Base-by-base conservation (phyloP, 2,888 invertebrate species). In the Sipha maydis region DNA sequence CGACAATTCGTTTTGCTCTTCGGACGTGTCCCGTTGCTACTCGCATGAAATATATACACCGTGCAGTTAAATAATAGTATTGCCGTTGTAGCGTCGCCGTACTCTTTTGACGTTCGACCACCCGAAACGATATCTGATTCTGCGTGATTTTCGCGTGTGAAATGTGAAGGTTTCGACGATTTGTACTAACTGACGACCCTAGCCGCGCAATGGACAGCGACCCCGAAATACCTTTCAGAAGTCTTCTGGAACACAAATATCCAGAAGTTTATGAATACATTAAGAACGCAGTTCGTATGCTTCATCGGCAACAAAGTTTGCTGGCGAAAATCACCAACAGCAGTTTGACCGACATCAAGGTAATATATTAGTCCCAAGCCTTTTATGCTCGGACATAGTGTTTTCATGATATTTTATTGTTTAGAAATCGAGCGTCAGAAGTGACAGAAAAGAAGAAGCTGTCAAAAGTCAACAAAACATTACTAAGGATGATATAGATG, bases 221-320 rank as follows among this genome's bases (percentile, higher is more conserved):
- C 38, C 25, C 61, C 41, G 86, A 88, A 48, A 34, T 88, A 14
- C 88, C 88, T 21, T 88, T 88, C 25, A 88, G 41, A n/a, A 75
- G 75, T 31, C 31, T 88, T 7, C 88, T 88, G 1, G 80, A 88
- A 48, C 54, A 75, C 17, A 17, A 82, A 31, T 67, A 82, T 61
- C 88, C 88, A 1, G 88, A 88, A 88, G 48, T 88, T 0, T 88
- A 75, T 4, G 75, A 88, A 5, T 88, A 82, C 19, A 31, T 88
- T 3, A 75, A 88, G 31, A 88, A 88, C 31, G 75, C 88, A 3
- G n/a, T 88, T 11, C 80, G 80, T 25, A 88, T 82, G 80, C 54
- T 88, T 21, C 82, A 88, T 5, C 75, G 88, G 9, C 88, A 88
- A 75, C 88, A 88, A 31, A 82, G 31, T 34, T 75, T 88, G 38